Conservation (phyloP, 2,888 invertebrate species). For the Pseudolycoriella hygida region DNA sequence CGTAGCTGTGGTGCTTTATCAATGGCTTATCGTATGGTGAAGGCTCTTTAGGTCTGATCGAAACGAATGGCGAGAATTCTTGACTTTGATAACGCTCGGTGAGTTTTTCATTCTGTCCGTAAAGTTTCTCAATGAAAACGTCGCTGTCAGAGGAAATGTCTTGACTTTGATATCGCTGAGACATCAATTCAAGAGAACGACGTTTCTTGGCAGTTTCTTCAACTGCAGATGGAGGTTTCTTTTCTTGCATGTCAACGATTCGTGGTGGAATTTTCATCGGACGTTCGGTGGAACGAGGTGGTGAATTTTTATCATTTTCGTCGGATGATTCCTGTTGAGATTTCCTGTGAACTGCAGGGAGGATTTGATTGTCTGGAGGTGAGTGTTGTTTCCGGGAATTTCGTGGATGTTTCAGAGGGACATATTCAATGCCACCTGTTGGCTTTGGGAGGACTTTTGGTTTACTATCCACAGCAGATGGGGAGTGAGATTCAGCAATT, state of each 20-base stretch:
- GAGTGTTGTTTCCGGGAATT: slow-evolving; percentile 16
- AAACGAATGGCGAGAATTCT: slow-evolving; percentile 36
- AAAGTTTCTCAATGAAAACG: slow-evolving; percentile 39
- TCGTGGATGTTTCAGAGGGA: slow-evolving; percentile 24
- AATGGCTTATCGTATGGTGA: slow-evolving; percentile 37
- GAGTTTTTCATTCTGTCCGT: slow-evolving; percentile 42
- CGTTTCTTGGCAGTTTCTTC: slow-evolving; percentile 31
- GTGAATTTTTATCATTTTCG: slow-evolving; percentile 2
- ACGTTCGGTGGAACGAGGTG: slow-evolving; percentile 22
- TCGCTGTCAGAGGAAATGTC: slow-evolving; percentile 35
- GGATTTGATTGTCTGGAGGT: slow-evolving; percentile 20
- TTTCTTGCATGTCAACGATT: slow-evolving; percentile 15
- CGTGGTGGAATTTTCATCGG: slow-evolving; percentile 29
- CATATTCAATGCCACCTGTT: slow-evolving; percentile 18
- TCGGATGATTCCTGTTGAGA: not conserved
- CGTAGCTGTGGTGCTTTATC: slow-evolving; percentile 45
- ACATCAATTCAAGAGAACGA: slow-evolving; percentile 33
- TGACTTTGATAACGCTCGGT: slow-evolving; percentile 46
- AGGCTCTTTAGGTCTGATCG: slow-evolving; percentile 27
- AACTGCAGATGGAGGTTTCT: slow-evolving; percentile 17
- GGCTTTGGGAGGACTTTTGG: slow-evolving; percentile 15
- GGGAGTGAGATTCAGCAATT: slow-evolving; percentile 27
- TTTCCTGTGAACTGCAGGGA: not conserved
- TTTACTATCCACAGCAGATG: not conserved
- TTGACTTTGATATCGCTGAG: slow-evolving; percentile 40